Conservation (phyloP, 2,888 invertebrate genomes). For the Xanthia togata region DNA sequence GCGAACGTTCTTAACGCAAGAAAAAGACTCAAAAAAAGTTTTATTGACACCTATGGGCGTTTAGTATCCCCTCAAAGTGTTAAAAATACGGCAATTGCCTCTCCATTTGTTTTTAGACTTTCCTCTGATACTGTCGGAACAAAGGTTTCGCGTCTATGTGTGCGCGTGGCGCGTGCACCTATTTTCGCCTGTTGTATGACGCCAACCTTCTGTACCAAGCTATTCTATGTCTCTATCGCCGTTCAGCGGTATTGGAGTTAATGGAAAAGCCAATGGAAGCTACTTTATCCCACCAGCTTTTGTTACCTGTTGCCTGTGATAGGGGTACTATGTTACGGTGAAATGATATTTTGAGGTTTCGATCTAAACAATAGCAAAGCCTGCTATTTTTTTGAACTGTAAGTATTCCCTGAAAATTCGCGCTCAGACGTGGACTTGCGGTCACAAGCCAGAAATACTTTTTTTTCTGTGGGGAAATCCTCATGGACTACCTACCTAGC, state of each 20-base stretch:
- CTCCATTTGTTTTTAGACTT: neutral
- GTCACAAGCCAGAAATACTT: neutral
- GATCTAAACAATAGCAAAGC: neutral
- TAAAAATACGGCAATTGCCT: too few species aligned
- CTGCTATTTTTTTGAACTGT: neutral
- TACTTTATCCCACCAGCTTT: constrained; percentile 39
- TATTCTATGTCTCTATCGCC: constrained; percentile 27
- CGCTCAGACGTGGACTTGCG: neutral
- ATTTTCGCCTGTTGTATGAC: neutral
- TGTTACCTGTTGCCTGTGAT: constrained; percentile 41
- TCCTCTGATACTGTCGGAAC: neutral
- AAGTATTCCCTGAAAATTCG: neutral
- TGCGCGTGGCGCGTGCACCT: neutral
- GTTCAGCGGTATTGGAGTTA: constrained; percentile 57
- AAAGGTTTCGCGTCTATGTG: neutral
- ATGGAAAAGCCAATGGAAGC: constrained; percentile 50
- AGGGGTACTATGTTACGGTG: neutral
- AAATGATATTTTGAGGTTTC: constrained; percentile 18
- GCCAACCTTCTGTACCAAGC: constrained; percentile 9
- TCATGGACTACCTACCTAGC: too few species aligned
- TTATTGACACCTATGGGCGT: too few species aligned
- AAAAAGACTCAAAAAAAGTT: too few species aligned
- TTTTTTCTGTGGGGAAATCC: too few species aligned
- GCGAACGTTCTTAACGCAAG: too few species aligned
- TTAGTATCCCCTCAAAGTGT: too few species aligned